Evolutionary conservation across 2,888 invertebrate species (phyloP).

Genomic region (Pemphredon lugubris): DNA sequence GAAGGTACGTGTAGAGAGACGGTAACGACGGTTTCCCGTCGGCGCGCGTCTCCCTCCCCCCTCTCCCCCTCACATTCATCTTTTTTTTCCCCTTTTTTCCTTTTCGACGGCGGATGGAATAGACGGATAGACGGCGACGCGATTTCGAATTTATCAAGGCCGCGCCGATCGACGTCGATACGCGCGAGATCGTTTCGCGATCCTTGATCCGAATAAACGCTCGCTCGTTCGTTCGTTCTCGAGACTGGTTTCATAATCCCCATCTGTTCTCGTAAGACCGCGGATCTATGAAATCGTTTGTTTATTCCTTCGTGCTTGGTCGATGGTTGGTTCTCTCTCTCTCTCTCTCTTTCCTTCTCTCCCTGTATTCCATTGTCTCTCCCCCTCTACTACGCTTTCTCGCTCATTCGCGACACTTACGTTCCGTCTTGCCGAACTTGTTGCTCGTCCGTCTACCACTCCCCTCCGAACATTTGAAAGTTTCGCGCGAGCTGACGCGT

Average conservation of each 20-base stretch:
- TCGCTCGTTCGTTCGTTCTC: slow-evolving; percentile 35
- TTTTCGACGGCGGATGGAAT: too few relatives aligned
- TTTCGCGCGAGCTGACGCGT: too few relatives aligned
- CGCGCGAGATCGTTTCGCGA: slow-evolving; percentile 54
- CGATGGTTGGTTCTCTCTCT: too few relatives aligned
- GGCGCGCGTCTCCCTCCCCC: too few relatives aligned
- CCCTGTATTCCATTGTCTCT: too few relatives aligned
- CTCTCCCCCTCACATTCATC: neutral
- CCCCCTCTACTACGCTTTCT: too few relatives aligned
- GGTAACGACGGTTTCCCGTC: neutral
- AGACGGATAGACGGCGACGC: neutral
- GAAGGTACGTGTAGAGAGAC: slow-evolving; percentile 70
- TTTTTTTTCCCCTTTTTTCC: neutral
- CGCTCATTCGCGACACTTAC: too few relatives aligned
- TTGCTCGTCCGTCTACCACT: too few relatives aligned
- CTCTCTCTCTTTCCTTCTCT: too few relatives aligned
- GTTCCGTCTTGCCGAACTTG: too few relatives aligned
- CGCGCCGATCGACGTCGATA: slow-evolving; percentile 13
- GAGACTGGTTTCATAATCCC: slow-evolving; percentile 62
- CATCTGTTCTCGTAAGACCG: slow-evolving; percentile 60
- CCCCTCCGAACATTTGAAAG: too few relatives aligned
- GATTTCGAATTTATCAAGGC: slow-evolving; percentile 45
- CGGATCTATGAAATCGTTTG: slow-evolving; percentile 35
- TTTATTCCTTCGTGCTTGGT: slow-evolving; percentile 30
- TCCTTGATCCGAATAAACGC: slow-evolving; percentile 67